Evolutionary conservation across 2,888 invertebrate genomes (phyloP).

Genomic region (Drosophila picticornis): DNA sequence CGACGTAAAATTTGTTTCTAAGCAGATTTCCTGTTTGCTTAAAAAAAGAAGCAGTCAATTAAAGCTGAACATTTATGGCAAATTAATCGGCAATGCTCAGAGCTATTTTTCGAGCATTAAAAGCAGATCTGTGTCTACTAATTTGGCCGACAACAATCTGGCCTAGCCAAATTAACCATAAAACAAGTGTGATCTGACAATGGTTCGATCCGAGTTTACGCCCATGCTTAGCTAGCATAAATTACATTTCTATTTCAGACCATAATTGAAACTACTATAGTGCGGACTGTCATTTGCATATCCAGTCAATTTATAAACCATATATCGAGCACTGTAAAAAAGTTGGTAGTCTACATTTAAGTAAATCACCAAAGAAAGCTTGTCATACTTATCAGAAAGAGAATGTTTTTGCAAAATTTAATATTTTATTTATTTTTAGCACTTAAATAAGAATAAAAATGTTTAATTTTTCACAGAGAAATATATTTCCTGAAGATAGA

Average conservation of each 20-base stretch:
- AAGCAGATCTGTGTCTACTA: constrained; percentile 56
- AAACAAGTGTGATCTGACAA: constrained; percentile 33
- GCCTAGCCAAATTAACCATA: constrained; percentile 33
- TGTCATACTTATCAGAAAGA: rapidly evolving
- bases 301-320: constrained; percentile 5
- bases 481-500: background rate
- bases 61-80: constrained; percentile 65
- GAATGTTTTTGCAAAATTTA: background rate
- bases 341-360: background rate
- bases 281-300: constrained; percentile 32
- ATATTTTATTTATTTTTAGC: background rate
- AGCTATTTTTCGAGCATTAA: constrained; percentile 60
- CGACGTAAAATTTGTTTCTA: background rate
- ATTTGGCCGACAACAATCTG: constrained; percentile 57
- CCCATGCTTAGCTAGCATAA: constrained; percentile 44
- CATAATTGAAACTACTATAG: constrained; percentile 39
- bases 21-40: constrained; percentile 38
- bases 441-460: background rate
- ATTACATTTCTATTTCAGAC: constrained; percentile 34
- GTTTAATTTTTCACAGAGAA: background rate
- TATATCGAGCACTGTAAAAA: constrained; percentile 3
- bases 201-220: constrained; percentile 41
- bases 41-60: constrained; percentile 34
- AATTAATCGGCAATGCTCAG: constrained; percentile 53
- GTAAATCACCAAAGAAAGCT: background rate